Evolutionary conservation across 2,113 vertebrate species (phyloP).

Genomic region (Lanius collurio): DNA sequence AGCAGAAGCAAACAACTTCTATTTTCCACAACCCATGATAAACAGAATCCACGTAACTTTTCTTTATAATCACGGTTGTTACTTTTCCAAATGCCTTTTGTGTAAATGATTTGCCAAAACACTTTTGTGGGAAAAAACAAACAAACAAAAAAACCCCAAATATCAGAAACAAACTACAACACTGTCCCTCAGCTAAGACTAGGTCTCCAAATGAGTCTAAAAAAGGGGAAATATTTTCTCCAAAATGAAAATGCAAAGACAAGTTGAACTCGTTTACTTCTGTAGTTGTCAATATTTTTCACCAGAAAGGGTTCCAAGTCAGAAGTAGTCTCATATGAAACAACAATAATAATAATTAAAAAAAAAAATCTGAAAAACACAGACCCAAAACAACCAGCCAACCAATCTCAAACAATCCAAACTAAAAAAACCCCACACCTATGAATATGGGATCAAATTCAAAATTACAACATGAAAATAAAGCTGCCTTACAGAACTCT

Average conservation of each 20-base stretch:
- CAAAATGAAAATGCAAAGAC: neutral
- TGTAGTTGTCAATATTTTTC: neutral
- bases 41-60: neutral
- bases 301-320: neutral
- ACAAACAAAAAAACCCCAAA: neutral
- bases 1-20: neutral
- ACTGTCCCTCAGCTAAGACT: neutral
- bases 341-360: too few relatives aligned
- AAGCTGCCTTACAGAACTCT: neutral
- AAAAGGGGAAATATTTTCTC: neutral
- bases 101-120: neutral
- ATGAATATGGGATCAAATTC: neutral
- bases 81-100: neutral
- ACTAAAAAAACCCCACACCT: neutral
- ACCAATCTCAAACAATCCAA: neutral
- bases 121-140: neutral
- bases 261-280: neutral
- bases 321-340: neutral
- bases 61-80: neutral
- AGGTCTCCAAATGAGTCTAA: neutral
- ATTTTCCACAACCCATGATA: neutral
- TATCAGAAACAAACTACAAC: neutral
- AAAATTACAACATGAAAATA: neutral
- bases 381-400: neutral
- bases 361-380: rapidly evolving